Percentiles rank a stretch among this genome's conserved stretches.
phyloP scores from a whole-genome alignment of 2,888 invertebrate genomes.

The Villa cingulata region DNA sequence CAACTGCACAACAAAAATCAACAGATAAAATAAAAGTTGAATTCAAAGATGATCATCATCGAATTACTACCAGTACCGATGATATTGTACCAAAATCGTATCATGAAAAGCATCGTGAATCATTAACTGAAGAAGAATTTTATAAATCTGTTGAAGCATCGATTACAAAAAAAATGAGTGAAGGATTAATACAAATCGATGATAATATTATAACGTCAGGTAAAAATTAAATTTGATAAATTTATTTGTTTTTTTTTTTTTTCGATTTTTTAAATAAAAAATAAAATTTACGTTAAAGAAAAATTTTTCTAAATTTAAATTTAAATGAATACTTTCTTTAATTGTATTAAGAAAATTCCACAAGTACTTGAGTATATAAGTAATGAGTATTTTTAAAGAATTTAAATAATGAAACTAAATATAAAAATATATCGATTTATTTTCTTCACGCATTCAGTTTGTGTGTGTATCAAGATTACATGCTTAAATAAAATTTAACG shows the following conservation, averaged over 20 bases:
- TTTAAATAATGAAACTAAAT: too few relatives aligned
- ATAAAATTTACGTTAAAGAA: too few relatives aligned
- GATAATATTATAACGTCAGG: constrained; percentile 22
- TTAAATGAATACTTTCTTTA: not conserved
- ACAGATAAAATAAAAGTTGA: constrained; percentile 14
- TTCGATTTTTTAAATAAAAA: not conserved
- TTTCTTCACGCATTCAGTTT: too few relatives aligned
- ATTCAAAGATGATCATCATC: constrained; percentile 11
- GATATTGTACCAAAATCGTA: constrained; percentile 19
- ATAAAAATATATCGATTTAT: too few relatives aligned
- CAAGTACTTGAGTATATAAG: too few relatives aligned
- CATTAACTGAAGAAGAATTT: constrained; percentile 33
- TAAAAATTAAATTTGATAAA: constrained; percentile 17
- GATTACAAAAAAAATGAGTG: constrained; percentile 33
- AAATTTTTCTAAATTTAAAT: not conserved
- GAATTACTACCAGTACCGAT: not conserved
- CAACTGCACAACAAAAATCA: constrained; percentile 16
- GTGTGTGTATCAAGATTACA: too few relatives aligned
- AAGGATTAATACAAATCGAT: constrained; percentile 27
- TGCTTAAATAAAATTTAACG: too few relatives aligned
- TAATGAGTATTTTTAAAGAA: too few relatives aligned
- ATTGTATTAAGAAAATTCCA: not conserved
- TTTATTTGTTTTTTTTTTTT: not conserved
- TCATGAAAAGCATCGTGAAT: constrained; percentile 25
- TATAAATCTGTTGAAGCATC: constrained; percentile 33